These are phyloP conservation scores for Cacoxenus indagator DNA, from an alignment of 2,888 invertebrate genomes.

Conservation along the genomic window DNA sequence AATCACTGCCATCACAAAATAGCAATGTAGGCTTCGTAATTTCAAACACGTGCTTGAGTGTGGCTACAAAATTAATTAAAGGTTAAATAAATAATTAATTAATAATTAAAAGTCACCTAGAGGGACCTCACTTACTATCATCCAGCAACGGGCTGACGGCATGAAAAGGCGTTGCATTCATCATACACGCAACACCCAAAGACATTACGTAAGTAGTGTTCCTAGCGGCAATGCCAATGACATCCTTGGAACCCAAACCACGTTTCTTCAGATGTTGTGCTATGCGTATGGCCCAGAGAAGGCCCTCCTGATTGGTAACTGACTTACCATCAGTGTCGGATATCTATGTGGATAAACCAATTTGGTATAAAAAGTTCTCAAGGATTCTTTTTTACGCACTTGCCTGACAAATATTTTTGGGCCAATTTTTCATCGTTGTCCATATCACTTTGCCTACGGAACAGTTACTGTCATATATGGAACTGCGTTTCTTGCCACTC, in stretches of 20 bases:
- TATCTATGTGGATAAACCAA: background rate
- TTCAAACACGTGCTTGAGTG: slow-evolving; percentile 40
- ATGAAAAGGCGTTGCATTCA: slow-evolving; percentile 55
- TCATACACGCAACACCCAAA: slow-evolving; percentile 53
- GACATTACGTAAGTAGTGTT: slow-evolving; percentile 59
- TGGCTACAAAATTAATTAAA: slow-evolving; percentile 30
- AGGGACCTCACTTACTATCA: slow-evolving; percentile 45
- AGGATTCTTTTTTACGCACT: background rate
- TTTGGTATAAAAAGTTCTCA: background rate
- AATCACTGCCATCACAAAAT: slow-evolving; percentile 50
- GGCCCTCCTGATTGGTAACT: slow-evolving; percentile 51
- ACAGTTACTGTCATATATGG: slow-evolving; percentile 46
- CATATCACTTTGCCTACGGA: slow-evolving; percentile 49
- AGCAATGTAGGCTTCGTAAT: slow-evolving; percentile 49
- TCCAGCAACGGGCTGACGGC: slow-evolving; percentile 51
- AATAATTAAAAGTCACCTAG: no score
- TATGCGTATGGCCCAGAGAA: slow-evolving; percentile 53
- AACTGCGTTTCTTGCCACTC: slow-evolving; percentile 44
- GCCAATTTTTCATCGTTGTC: slow-evolving; percentile 53
- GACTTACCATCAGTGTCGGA: slow-evolving; percentile 47
- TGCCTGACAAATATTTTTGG: slow-evolving; percentile 54
- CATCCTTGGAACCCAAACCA: slow-evolving; percentile 53
- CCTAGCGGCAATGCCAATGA: slow-evolving; percentile 56
- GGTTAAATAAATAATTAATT: background rate
- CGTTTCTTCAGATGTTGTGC: slow-evolving; percentile 54